Evolutionary conservation across 1,140 invertebrate genomes (phyloP).

Genomic region (Heliconius eleuchia): DNA sequence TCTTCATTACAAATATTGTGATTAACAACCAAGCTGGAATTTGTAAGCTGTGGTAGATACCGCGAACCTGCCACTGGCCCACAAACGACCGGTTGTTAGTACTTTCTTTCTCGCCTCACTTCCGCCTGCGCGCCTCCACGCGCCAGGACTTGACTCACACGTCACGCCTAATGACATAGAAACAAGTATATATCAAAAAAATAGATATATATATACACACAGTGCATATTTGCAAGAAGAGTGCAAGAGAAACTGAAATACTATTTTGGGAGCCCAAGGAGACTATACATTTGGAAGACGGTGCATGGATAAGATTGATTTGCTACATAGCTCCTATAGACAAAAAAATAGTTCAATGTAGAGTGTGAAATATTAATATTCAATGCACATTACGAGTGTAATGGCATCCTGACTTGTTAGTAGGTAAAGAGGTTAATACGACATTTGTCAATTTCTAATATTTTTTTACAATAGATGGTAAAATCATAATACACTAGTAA

Average conservation of each 20-base stretch:
- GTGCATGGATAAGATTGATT: no score
- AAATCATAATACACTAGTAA: no score
- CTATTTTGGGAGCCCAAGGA: no score
- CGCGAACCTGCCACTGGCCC: conserved; percentile 51
- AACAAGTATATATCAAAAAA: background rate
- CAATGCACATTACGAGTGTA: background rate
- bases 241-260: no score
- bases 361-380: background rate
- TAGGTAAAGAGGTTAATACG: conserved; percentile 32
- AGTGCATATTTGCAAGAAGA: no score
- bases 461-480: background rate
- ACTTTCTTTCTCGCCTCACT: conserved; percentile 76
- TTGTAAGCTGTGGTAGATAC: conserved; percentile 32
- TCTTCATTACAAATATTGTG: background rate
- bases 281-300: no score
- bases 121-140: conserved; percentile 72
- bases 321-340: no score
- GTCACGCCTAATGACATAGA: conserved; percentile 18
- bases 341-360: background rate
- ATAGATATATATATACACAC: no score
- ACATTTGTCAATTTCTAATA: conserved; percentile 4
- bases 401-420: conserved; percentile 13
- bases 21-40: conserved; percentile 19
- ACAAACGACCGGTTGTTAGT: conserved; percentile 71
- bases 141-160: conserved; percentile 56